Evolutionary conservation across 2,888 invertebrate genomes (phyloP), one percentile per base, ranked within the genome.

Genomic region (Hipparchia semele): DNA sequence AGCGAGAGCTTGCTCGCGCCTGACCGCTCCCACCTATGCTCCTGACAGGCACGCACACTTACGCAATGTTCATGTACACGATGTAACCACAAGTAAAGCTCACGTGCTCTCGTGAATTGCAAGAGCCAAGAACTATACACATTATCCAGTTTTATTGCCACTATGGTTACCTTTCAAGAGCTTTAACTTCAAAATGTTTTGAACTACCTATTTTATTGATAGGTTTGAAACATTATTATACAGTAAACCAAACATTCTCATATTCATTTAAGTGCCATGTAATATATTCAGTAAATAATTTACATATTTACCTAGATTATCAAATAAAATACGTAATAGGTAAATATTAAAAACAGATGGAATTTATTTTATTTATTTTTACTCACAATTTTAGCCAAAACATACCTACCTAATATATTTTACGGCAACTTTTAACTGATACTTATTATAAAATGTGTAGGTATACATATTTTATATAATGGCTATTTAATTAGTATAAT

Each of bases 141-240:
- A 9, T 8, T n/a, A 56, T 9, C 8, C 33, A 12, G 33, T 68
- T 8, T 39, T 13, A 23, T 13, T 46, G n/a, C 4, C 7, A 7
- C 8, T 10, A 3, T 46, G 10, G 65, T 53, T 65, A 65, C 53
- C 65, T 51, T 9, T 10, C 23, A 33, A 23, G 10, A 51, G 65
- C 65, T 65, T 65, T 53, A 65, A 53, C 10, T 5, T 13, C 49
- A 23, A 62, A 61, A 62, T 51, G 46, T 62, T 39, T 33, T 39
- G 33, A 13, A 58, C 23, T 23, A 23, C 23, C 23, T 23, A 7
- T 49, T 49, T 49, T 39, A 5, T 56, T 56, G 56, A 58, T 23
- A 23, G 7, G 8, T 64, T 49, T 9, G 9, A 51, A 9, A 23
- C 33, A 60, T 8, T 9, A 13, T 49, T 49, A 23, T 49, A 61